Conservation (phyloP, 2,113 vertebrate genomes). For the Dissostichus mawsoni region DNA sequence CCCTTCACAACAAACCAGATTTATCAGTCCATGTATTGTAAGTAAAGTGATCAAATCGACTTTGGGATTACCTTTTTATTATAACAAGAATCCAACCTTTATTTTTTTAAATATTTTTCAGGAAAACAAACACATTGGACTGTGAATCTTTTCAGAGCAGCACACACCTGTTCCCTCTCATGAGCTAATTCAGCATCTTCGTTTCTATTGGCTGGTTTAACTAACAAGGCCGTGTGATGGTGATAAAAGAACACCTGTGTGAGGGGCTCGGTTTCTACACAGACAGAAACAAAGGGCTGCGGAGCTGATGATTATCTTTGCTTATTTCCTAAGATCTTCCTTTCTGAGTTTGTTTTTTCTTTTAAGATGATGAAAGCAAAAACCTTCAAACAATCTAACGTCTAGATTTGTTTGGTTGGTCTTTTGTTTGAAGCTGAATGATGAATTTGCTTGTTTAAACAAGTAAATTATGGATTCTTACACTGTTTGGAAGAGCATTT, state of each 20-base stretch:
- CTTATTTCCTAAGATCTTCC: too few species aligned
- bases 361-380: neutral
- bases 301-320: neutral
- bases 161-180: slow-evolving; percentile 40
- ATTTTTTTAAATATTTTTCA: neutral
- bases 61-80: neutral
- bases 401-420: neutral
- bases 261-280: neutral
- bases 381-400: neutral
- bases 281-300: neutral
- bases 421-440: neutral
- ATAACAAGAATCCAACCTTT: neutral
- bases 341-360: neutral
- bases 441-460: neutral
- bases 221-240: slow-evolving; percentile 1
- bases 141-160: neutral
- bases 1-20: neutral
- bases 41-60: neutral
- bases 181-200: slow-evolving; percentile 23
- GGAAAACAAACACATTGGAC: neutral
- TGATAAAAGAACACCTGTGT: slow-evolving; percentile 31
- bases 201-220: slow-evolving; percentile 13
- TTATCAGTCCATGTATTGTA: neutral
- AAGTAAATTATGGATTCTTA: neutral
- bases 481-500: neutral